Evolutionary conservation across 2,113 vertebrate species (phyloP).

Genomic region (Sinocyclocheilus anshuiensis): DNA sequence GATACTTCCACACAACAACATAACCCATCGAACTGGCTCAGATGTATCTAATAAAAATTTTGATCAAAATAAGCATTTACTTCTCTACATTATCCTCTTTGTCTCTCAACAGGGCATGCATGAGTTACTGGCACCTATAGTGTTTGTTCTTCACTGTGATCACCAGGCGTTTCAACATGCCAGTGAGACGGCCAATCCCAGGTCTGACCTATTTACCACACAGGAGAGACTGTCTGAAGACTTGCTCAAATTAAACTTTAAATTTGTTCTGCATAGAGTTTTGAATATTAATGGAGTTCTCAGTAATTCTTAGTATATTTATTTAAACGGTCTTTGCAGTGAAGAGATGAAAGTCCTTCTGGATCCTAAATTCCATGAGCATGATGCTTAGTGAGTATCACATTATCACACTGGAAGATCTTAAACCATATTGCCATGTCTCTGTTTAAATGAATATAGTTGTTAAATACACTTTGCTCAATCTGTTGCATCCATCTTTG

Average conservation of each 20-base stretch:
- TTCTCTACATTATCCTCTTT: neutral
- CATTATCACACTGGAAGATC: neutral
- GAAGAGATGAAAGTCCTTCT: constrained; percentile 94
- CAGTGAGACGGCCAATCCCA: constrained; percentile 90
- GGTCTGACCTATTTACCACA: constrained; percentile 72
- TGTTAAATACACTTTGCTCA: constrained; percentile 1
- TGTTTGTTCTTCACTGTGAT: constrained; percentile 96
- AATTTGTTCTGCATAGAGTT: neutral
- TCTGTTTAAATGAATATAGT: neutral
- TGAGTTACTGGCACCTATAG: constrained; percentile 93
- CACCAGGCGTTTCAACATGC: constrained; percentile 97
- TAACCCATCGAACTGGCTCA: neutral
- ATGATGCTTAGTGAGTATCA: constrained; percentile 96
- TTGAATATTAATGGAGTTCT: neutral
- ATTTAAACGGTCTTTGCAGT: constrained; percentile 70
- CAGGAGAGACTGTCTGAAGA: neutral
- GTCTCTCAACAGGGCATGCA: constrained; percentile 89
- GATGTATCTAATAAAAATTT: constrained; percentile 1
- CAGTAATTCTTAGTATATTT: neutral
- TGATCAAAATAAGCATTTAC: neutral
- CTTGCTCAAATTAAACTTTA: neutral
- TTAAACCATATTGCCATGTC: neutral
- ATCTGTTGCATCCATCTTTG: neutral
- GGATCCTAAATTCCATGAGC: constrained; percentile 91
- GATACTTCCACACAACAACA: neutral